Evolutionary conservation across 2,113 vertebrate species (phyloP).

Genomic region (Ictalurus punctatus): DNA sequence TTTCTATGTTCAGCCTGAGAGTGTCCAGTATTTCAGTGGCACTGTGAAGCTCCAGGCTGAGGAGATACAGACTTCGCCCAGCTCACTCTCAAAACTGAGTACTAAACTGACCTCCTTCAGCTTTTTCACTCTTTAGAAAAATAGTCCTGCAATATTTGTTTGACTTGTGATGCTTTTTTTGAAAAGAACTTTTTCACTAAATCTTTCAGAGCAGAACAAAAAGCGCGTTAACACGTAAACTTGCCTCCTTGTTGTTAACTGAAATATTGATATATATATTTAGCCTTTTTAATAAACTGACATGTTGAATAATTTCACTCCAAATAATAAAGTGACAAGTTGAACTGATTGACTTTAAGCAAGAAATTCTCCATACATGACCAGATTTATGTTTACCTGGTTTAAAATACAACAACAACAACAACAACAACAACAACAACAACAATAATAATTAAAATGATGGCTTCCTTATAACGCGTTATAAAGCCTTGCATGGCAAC

Average conservation of each 20-base stretch:
- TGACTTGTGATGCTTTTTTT: background rate
- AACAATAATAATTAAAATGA: background rate
- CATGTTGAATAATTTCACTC: background rate
- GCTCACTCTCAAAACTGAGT: background rate
- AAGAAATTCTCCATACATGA: background rate
- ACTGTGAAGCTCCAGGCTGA: background rate
- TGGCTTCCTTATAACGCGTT: background rate
- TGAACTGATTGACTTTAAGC: background rate
- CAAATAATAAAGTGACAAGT: background rate
- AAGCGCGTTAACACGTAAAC: background rate
- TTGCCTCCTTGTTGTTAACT: background rate
- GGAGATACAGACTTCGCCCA: background rate
- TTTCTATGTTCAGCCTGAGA: background rate
- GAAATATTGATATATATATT: background rate
- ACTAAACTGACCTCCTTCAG: background rate
- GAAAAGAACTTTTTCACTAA: background rate
- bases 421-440: background rate
- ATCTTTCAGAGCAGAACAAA: background rate
- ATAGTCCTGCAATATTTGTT: background rate
- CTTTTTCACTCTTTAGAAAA: background rate
- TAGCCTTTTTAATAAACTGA: background rate
- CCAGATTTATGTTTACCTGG: background rate
- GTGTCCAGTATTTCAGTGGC: background rate
- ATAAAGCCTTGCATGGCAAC: background rate
- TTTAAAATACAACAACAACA: background rate